Percentiles rank a stretch among this genome's conserved stretches.
phyloP scores from a whole-genome alignment of 2,797 vertebrate species.

The Aulostomus chinensis region DNA sequence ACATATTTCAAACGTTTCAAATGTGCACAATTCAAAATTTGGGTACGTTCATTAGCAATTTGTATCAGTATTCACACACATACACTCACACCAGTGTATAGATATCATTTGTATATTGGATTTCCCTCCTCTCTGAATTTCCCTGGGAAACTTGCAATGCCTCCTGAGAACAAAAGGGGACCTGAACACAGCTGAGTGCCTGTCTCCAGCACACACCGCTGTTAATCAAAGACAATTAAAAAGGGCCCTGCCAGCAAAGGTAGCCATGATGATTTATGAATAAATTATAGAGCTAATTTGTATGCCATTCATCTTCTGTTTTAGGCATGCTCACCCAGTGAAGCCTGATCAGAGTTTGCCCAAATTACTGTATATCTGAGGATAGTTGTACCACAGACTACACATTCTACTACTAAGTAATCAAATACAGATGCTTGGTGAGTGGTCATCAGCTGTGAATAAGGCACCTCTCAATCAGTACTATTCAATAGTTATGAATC shows the following conservation, averaged over 20 bases:
- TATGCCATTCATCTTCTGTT: slow-evolving; percentile 82
- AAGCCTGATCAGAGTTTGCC: slow-evolving; percentile 52
- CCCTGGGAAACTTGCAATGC: slow-evolving; percentile 64
- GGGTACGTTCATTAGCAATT: slow-evolving; percentile 11
- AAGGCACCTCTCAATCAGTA: no score
- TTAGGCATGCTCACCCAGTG: slow-evolving; percentile 61
- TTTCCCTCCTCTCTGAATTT: slow-evolving; percentile 62
- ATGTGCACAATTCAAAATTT: no score
- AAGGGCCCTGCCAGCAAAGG: slow-evolving; percentile 70
- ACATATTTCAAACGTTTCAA: no score
- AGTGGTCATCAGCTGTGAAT: no score
- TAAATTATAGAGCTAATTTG: slow-evolving; percentile 83
- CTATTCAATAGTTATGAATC: no score
- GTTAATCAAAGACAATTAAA: slow-evolving; percentile 86
- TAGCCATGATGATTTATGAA: slow-evolving; percentile 80
- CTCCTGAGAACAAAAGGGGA: slow-evolving; percentile 75
- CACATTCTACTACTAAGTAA: no score
- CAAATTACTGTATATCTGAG: slow-evolving; percentile 30
- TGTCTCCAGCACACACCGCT: slow-evolving; percentile 73
- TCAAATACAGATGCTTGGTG: no score
- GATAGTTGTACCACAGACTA: no score
- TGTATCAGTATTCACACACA: slow-evolving; percentile 8
- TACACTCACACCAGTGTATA: slow-evolving; percentile 19
- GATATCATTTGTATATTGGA: no score
- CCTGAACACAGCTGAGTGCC: slow-evolving; percentile 51